Base-by-base conservation (phyloP, 2,797 vertebrate genomes). In the Rhynchonycteris naso region DNA sequence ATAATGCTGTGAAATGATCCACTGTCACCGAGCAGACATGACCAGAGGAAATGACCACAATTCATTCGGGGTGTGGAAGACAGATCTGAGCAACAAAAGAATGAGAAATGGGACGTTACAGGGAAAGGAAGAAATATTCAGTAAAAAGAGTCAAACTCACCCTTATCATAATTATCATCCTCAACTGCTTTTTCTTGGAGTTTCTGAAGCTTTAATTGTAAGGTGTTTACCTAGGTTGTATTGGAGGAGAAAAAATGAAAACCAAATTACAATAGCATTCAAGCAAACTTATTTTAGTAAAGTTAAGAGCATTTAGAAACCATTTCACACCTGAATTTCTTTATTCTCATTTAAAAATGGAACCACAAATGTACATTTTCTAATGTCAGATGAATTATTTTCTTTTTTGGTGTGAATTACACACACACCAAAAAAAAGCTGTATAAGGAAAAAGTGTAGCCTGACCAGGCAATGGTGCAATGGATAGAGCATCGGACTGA, bases 141-240 rank as follows among this genome's bases (percentile, higher is more conserved):
- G 35, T 19, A 0, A 5, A 81, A 24, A 22, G 38, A 52, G 7
- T 78, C 3, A 16, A 65, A 96, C 97, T 99, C 98, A 99, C 99
- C 99, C 98, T 97, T 98, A 12, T 99, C 99, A 85, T 99, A 99
- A 97, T 99, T 99, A 28, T 99, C 99, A 56, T 99, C 98, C 92
- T 98, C 97, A 95, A 99, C 58, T 22, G 99, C 99, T 97, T 99
- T 99, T 97, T 99, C 98, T 97, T 99, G 99, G 96, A 99, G 99
- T 95, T 98, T 98, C 98, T 99, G 99, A 92, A 99, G 98, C 92
- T 97, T 98, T 96, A 98, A 98, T 97, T 99, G 99, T 98, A 99
- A 98, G 94, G 99, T 98, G 78, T 99, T 98, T 58, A 99, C 98
- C 99, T 99, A 97, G 79, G 66, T 90, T 95, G 83, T 91, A 94